Conservation (phyloP, 1,140 invertebrate species). For the Dolichoris vasculosae region DNA sequence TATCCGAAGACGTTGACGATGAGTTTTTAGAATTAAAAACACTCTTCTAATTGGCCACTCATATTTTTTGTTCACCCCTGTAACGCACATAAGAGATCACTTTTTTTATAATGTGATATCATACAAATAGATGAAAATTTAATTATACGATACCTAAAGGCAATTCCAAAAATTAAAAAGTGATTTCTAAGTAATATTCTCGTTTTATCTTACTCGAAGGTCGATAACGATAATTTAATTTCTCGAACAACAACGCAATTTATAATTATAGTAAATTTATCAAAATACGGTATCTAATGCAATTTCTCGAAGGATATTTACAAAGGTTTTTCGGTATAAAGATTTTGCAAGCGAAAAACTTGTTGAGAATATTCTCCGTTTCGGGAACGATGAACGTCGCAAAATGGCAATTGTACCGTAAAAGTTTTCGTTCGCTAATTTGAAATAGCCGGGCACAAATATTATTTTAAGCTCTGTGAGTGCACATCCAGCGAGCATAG, state of each 20-base stretch:
- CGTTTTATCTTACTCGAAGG: background rate
- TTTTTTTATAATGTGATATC: slow-evolving; percentile 22
- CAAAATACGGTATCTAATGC: background rate
- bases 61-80: slow-evolving; percentile 26
- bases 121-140: slow-evolving; percentile 27
- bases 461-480: too few relatives aligned
- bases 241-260: background rate
- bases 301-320: too few relatives aligned
- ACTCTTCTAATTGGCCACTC: slow-evolving; percentile 41
- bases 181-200: background rate
- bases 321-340: too few relatives aligned
- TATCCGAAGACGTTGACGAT: slow-evolving; percentile 40
- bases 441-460: too few relatives aligned
- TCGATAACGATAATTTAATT: background rate
- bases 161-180: slow-evolving; percentile 14
- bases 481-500: too few relatives aligned
- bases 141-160: slow-evolving; percentile 25
- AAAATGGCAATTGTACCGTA: too few relatives aligned
- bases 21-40: slow-evolving; percentile 50
- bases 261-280: slow-evolving; percentile 14
- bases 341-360: too few relatives aligned
- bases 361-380: too few relatives aligned
- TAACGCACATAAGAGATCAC: slow-evolving; percentile 12
- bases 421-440: too few relatives aligned
- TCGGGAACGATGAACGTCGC: too few relatives aligned